Base-by-base conservation (phyloP, 2,888 invertebrate species). In the Chymomyza procnemis region DNA sequence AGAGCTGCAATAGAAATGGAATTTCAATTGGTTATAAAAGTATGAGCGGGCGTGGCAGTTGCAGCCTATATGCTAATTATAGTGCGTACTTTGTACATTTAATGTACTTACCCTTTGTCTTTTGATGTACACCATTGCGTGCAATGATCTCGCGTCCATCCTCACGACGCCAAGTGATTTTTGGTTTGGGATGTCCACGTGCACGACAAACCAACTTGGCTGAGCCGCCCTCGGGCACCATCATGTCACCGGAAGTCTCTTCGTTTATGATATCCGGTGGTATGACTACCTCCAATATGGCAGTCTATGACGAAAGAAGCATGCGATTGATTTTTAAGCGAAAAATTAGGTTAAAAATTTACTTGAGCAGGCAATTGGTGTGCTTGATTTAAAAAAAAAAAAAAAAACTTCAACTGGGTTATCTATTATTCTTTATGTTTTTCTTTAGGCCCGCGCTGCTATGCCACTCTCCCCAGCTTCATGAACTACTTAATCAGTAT, bases 211-310 rank as follows among this genome's bases (percentile, higher is more conserved):
- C 94, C 79, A 97, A 92, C 90, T 96, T 97, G 0, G 96, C 96
- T 5, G 96, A 95, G 48, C 97, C 96, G 61, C 97, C 97, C 92
- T 97, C 97, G n/a, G 96, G 96, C 64, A 97, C 97, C 96, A 97
- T 97, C 93, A 97, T 94, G 90, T 97, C 97, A 14, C 97, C 97
- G 61, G 97, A 96, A 9, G 97, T 97, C 90, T 97, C 97, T 88
- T 97, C 97, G 88, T 95, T 96, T 82, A 96, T 93, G 79, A 97
- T 96, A 89, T 97, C 97, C 62, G 97, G 97, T 41, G 97, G 96
- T 87, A 97, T 96, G 34, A 97, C 97, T 77, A 97, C 97, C 91
- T 97, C 97, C 88, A 97, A 91, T 90, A 94, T 96, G 76, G 97
- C 97, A 78, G 95, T 96, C 96, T 96, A 89, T 9, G 18, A n/a